Conservation (phyloP, 2,113 vertebrate genomes). For the Boleophthalmus pectinirostris region DNA sequence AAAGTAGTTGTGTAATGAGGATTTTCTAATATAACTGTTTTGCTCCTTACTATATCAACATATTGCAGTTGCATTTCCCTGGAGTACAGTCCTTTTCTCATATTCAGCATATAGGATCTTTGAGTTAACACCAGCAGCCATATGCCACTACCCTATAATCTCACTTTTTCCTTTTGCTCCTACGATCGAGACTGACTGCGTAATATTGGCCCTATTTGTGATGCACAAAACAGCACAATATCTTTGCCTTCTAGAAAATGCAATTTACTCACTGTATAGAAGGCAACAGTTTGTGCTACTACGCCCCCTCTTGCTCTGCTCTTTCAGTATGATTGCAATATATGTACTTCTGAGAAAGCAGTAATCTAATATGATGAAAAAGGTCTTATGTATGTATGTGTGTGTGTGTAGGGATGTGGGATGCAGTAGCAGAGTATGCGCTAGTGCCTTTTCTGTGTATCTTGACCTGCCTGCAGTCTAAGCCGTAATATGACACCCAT, state of each 20-base stretch:
- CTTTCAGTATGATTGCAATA: conserved; percentile 71
- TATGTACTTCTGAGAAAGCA: conserved; percentile 60
- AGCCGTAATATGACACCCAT: conserved; percentile 58
- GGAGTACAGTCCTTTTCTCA: neutral
- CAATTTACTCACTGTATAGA: conserved; percentile 52
- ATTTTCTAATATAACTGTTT: neutral
- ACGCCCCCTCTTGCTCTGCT: conserved; percentile 40
- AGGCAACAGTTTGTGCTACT: conserved; percentile 55
- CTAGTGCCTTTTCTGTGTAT: conserved; percentile 37
- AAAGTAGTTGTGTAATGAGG: neutral
- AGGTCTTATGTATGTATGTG: conserved; percentile 42
- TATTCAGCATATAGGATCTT: conserved; percentile 2
- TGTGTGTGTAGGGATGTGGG: conserved; percentile 42
- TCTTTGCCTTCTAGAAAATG: conserved; percentile 49
- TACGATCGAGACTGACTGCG: conserved; percentile 25
- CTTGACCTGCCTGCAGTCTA: conserved; percentile 58
- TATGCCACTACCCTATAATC: conserved; percentile 35
- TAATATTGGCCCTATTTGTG: conserved; percentile 38
- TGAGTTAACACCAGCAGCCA: conserved; percentile 29
- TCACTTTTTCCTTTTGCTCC: conserved; percentile 18
- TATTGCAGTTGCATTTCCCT: neutral
- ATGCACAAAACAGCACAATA: conserved; percentile 53
- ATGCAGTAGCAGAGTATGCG: conserved; percentile 48
- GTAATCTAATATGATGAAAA: conserved; percentile 69
- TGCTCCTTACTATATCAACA: neutral